A percentile compares a stretch with the other conserved stretches of the same genome.
Evolutionary conservation across 2,113 vertebrate genomes (phyloP).

Genomic region (Rallus limicola): DNA sequence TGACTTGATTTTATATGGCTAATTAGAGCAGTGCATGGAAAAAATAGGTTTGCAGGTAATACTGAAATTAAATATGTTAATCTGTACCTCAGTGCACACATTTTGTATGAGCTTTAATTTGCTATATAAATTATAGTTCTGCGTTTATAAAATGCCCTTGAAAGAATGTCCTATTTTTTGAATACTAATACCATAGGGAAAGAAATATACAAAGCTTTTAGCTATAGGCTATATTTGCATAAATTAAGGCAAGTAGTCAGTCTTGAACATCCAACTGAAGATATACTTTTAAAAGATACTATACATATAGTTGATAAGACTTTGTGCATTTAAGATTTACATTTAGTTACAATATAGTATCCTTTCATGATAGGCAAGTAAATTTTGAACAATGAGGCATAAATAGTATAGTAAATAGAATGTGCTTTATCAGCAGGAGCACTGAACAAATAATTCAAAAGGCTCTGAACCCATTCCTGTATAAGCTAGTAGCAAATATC

Average conservation of each 20-base stretch:
- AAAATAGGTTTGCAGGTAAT: conserved; percentile 86
- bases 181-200: conserved; percentile 73
- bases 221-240: conserved; percentile 78
- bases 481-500: conserved; percentile 23
- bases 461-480: conserved; percentile 34
- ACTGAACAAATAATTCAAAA: conserved; percentile 46
- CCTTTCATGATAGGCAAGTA: conserved; percentile 61
- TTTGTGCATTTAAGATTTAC: conserved; percentile 67
- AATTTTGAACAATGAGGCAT: conserved; percentile 67
- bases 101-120: conserved; percentile 84
- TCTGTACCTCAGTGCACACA: conserved; percentile 79
- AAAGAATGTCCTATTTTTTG: conserved; percentile 77
- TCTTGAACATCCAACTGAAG: conserved; percentile 55
- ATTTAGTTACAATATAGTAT: conserved; percentile 57
- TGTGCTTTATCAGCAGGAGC: conserved; percentile 62
- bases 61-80: conserved; percentile 88
- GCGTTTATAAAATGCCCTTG: conserved; percentile 79
- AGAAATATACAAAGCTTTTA: conserved; percentile 77
- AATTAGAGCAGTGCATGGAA: conserved; percentile 78
- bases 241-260: conserved; percentile 71
- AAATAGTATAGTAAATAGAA: conserved; percentile 68
- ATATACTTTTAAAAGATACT: conserved; percentile 63
- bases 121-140: conserved; percentile 81
- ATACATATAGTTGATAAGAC: conserved; percentile 51
- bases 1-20: conserved; percentile 80